Evolutionary conservation across 2,797 vertebrate species (phyloP), one percentile per base, ranked within the genome.

Genomic region (Sebastes glaucus): DNA sequence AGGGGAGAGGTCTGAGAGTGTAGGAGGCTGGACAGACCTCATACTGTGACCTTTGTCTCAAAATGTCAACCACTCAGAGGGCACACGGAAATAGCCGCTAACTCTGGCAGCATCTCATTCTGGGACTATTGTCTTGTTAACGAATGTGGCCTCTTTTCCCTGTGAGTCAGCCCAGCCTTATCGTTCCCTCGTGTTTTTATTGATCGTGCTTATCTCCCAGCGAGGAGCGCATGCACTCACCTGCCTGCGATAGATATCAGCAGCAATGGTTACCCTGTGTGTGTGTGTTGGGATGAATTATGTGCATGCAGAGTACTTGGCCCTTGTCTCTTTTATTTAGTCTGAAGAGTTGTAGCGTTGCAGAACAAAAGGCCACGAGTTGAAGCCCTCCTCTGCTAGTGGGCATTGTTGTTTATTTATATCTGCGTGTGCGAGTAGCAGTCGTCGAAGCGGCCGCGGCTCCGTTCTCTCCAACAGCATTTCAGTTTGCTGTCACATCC

Each of bases 381-480:
- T 73, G 57, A 90, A 91, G 86, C 77, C 76, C 86, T 89, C 87
- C 90, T 90, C 88, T 91, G 71, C 49, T 38, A 86, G 90, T 85
- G 88, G 86, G 87, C 88, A 84, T 79, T 86, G 87, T 85, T 80
- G 81, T 89, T 91, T 91, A 86, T 94, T 94, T 95, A 88, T 94
- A 89, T 89, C 91, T 30, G 33, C 30, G 38, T 27, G 78, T 62
- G 82, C 78, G 77, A 80, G 87, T 66, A 78, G 81, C 42, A 61
- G 72, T 79, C 71, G 6, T 46, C 5, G 8, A 60, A 28, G 71
- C 38, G 30, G 72, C 46, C 23, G 38, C 70, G 55, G 82, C 79
- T 77, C 69, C 62, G 52, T 73, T 81, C 52, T 79, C 77, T 86
- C 62, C 22, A 71, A 62, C 83, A 62, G 66, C 11, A 30, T 71